Base-by-base conservation (phyloP, 2,113 vertebrate species). In the Labeo catla region DNA sequence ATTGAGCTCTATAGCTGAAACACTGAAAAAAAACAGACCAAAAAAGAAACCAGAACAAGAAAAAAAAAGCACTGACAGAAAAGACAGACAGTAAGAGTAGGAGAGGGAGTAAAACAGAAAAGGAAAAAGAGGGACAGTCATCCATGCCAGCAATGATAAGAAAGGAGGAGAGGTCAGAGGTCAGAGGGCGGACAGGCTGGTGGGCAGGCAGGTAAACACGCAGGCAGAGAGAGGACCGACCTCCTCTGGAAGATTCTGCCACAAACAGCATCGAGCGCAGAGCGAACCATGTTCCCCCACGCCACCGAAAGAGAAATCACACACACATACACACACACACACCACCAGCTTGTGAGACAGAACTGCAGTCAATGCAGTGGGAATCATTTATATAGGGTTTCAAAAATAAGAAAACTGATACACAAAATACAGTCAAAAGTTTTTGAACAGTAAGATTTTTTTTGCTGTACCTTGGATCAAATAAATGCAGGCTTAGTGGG, bases 161-260 rank as follows among this genome's bases (percentile, higher is more conserved):
- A 45, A 63, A 70, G 63, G 61, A 89, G 87, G 88, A 88, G 79
- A 79, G 72, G 19, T 45, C 61, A 2, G 54, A 63, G 61, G 79
- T 43, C 43, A 45, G 21, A 84, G 50, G 49, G 23, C 21, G n/a
- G n/a, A 49, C 39, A 52, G 84, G 57, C 28, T 77, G 43, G 78
- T 73, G 89, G 92, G 89, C 92, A 92, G 93, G 93, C 91, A 92
- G 86, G 90, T 90, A 91, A 78, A 89, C 34, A 92, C 90, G 92
- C 94, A 94, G 92, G 93, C 91, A 91, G 93, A 93, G 91, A 89
- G 88, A 93, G 94, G 92, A 95, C 95, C 94, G 94, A 95, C 95
- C 95, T 95, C 95, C 94, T 94, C 94, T 93, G 92, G 95, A 92
- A 94, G 93, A 93, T 95, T 90, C 95, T 95, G 93, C 93, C 91